Conservation (phyloP, 2,113 vertebrate species). For the Gallinago undulata region DNA sequence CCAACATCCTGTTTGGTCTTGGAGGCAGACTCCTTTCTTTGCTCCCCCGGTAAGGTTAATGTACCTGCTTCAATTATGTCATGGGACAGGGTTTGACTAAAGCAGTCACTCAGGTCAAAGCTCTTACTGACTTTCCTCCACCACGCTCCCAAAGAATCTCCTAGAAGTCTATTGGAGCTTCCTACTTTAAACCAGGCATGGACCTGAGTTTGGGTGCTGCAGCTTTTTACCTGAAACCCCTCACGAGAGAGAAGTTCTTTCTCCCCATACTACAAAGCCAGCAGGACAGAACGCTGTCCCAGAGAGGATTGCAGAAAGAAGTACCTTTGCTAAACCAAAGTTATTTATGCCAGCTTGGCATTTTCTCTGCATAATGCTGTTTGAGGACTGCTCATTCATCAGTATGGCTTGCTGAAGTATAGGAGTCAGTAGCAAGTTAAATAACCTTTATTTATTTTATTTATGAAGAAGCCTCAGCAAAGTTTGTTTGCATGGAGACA, state of each 20-base stretch:
- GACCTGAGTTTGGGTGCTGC: too few species aligned
- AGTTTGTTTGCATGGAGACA: not conserved
- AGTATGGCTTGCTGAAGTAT: not conserved
- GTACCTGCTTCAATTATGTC: not conserved
- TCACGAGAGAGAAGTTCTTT: not conserved
- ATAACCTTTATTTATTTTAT: not conserved
- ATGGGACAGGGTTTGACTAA: not conserved
- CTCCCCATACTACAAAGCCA: not conserved
- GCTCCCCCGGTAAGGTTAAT: not conserved
- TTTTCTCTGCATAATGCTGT: not conserved
- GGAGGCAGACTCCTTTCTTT: not conserved
- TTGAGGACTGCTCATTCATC: not conserved
- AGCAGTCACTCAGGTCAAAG: not conserved
- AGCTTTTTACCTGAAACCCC: not conserved
- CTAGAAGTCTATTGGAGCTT: not conserved
- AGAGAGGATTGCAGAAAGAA: not conserved
- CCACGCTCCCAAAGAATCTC: not conserved
- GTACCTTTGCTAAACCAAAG: not conserved
- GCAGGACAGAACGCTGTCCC: not conserved
- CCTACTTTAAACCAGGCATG: not conserved
- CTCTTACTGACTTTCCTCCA: not conserved
- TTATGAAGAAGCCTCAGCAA: not conserved
- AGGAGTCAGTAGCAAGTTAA: not conserved
- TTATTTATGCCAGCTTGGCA: not conserved
- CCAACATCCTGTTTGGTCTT: not conserved